Evolutionary conservation across 1,140 invertebrate genomes (phyloP).

Genomic region (Dryas iulia): DNA sequence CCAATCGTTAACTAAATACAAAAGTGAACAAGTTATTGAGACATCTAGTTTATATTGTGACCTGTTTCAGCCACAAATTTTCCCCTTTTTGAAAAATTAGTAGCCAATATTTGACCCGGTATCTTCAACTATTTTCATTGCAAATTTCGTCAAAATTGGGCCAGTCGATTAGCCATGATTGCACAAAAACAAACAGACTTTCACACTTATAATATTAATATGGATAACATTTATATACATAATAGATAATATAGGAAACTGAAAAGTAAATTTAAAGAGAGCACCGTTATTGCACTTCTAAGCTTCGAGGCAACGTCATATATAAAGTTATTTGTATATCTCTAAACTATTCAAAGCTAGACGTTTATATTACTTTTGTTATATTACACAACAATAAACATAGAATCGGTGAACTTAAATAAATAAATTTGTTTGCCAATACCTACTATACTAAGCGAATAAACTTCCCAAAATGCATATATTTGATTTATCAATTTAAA

Average conservation of each 20-base stretch:
- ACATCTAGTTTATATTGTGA: too few species aligned
- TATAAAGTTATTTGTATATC: not conserved
- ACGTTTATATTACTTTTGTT: slow-evolving; percentile 15
- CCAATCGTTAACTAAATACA: too few species aligned
- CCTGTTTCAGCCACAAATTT: too few species aligned
- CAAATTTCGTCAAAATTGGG: too few species aligned
- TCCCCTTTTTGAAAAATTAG: too few species aligned
- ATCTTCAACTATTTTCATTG: too few species aligned
- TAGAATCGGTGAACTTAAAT: slow-evolving; percentile 15
- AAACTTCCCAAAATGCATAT: not conserved
- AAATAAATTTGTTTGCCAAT: slow-evolving; percentile 28
- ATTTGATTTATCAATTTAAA: not conserved
- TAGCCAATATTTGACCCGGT: too few species aligned
- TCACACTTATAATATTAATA: too few species aligned
- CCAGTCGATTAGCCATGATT: too few species aligned
- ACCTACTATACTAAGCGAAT: not conserved
- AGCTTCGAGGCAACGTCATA: not conserved
- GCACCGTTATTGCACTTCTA: not conserved
- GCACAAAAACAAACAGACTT: too few species aligned
- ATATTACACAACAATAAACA: slow-evolving; percentile 20
- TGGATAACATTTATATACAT: not conserved
- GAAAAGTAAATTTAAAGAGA: not conserved
- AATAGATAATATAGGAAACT: not conserved
- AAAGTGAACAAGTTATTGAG: too few species aligned
- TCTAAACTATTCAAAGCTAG: not conserved